Base-by-base conservation (phyloP, 1,140 invertebrate genomes). In the Sarcophaga peregrina region DNA sequence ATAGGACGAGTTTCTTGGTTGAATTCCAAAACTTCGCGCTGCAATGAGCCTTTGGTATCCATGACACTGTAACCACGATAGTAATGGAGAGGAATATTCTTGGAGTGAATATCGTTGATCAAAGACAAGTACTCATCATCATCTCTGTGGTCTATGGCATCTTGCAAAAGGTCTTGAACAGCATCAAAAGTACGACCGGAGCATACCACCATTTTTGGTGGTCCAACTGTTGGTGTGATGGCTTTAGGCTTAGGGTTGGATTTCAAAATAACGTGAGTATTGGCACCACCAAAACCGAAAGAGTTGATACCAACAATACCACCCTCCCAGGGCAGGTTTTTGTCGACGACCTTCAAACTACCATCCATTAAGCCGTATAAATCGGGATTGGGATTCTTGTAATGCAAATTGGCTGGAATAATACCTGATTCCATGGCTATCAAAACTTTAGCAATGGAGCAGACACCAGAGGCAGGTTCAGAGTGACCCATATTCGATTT, bases 401-500 rank as follows among this genome's bases (percentile, higher is more conserved):
- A 99, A 89, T 99, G 98, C 54, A 99, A 91, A 91, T 99, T 99
- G 15, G 92, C 93, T 4, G 98, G 98, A 84, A 99, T 96, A 4
- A 95, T 90, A 50, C 95, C 95, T 47, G 92, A 87, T 91, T 99
- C 96, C 95, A 99, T 98, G 5, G 97, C 95, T 80, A 99, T 94
- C 5, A 99, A 85, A n/a, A 97, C 92, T 90, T 99, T 99, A 3
- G 95, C 96, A 75, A 99, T 91, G 0, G 97, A 96, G 88, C 96
- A 97, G 0, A 98, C 89, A 54, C 97, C 97, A 85, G 97, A 98
- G 0, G 97, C 97, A 6, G 97, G 95, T 91, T 99, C 98, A 6
- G 97, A 95, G 87, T 99, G 98, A 0, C 98, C 98, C 96, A 99
- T 98, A 91, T 99, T 99, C 2, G 97, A 98, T 90, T 99, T 99